Evolutionary conservation across 1,140 invertebrate genomes (phyloP).

Genomic region (Scaptodrosophila lebanonensis): DNA sequence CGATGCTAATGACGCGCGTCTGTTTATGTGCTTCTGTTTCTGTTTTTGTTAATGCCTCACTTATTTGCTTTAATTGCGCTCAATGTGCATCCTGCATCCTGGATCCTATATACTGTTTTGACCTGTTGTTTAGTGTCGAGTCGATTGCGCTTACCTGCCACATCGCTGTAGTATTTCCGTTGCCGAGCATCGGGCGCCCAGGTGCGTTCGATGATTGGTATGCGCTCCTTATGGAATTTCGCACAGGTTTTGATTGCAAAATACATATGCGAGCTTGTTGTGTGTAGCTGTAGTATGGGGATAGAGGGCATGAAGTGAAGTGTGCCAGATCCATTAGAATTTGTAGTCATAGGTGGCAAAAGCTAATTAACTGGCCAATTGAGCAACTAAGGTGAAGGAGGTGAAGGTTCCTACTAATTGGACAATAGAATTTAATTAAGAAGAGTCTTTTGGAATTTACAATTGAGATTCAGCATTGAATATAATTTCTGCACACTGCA

Average conservation of each 20-base stretch:
- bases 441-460: too few relatives aligned
- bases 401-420: too few relatives aligned
- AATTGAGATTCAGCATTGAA: too few relatives aligned
- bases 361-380: slow-evolving; percentile 53
- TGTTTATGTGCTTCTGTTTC: slow-evolving; percentile 10
- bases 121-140: slow-evolving; percentile 37
- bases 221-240: slow-evolving; percentile 86
- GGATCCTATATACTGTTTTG: too few relatives aligned
- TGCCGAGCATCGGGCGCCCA: slow-evolving; percentile 85
- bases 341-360: slow-evolving; percentile 56
- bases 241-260: slow-evolving; percentile 93
- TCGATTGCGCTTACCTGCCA: slow-evolving; percentile 80
- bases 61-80: slow-evolving; percentile 56
- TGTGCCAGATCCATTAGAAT: slow-evolving; percentile 36
- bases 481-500: too few relatives aligned
- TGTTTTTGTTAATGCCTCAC: slow-evolving; percentile 42
- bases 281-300: slow-evolving; percentile 38
- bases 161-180: slow-evolving; percentile 89
- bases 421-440: too few relatives aligned
- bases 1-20: too few relatives aligned
- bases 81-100: too few relatives aligned
- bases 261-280: slow-evolving; percentile 79
- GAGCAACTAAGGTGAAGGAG: too few relatives aligned
- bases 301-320: slow-evolving; percentile 4
- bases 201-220: slow-evolving; percentile 86